phyloP scores from a whole-genome alignment of 2,888 invertebrate genomes.

The Melitaea athalia region DNA sequence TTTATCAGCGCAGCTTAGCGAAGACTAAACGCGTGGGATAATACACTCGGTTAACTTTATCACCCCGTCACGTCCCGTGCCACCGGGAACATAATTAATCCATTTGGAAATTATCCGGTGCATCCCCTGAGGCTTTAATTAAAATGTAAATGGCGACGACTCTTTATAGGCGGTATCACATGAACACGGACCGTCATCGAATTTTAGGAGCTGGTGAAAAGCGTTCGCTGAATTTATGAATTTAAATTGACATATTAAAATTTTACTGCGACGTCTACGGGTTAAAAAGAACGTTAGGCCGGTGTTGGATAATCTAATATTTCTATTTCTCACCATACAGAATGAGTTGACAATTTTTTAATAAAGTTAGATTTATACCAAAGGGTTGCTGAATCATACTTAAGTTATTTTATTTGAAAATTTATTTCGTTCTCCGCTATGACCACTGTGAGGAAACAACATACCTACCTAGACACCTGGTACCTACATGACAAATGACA shows the following conservation, averaged over 20 bases:
- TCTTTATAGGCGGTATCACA: slow-evolving; percentile 44
- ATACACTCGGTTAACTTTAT: slow-evolving; percentile 34
- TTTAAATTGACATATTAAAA: slow-evolving; percentile 46
- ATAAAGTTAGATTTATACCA: too few relatives aligned
- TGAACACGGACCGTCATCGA: slow-evolving; percentile 41
- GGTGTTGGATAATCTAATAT: too few relatives aligned
- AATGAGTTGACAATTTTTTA: too few relatives aligned
- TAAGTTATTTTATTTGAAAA: too few relatives aligned
- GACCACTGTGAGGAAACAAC: too few relatives aligned
- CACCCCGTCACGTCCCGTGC: slow-evolving; percentile 39
- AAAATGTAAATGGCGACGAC: slow-evolving; percentile 66
- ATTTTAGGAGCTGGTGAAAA: slow-evolving; percentile 42
- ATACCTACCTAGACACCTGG: too few relatives aligned
- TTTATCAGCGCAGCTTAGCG: slow-evolving; percentile 13
- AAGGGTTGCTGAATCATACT: too few relatives aligned
- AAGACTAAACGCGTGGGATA: slow-evolving; percentile 28
- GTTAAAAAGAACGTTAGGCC: background rate
- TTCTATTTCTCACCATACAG: too few relatives aligned
- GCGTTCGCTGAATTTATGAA: slow-evolving; percentile 45
- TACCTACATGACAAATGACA: too few relatives aligned
- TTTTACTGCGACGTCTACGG: slow-evolving; percentile 16
- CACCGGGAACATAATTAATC: slow-evolving; percentile 62
- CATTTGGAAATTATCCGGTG: slow-evolving; percentile 67
- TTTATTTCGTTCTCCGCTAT: too few relatives aligned
- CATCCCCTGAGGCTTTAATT: slow-evolving; percentile 65